Base-by-base conservation (phyloP, 2,797 vertebrate genomes). In the Pogonophryne albipinna region DNA sequence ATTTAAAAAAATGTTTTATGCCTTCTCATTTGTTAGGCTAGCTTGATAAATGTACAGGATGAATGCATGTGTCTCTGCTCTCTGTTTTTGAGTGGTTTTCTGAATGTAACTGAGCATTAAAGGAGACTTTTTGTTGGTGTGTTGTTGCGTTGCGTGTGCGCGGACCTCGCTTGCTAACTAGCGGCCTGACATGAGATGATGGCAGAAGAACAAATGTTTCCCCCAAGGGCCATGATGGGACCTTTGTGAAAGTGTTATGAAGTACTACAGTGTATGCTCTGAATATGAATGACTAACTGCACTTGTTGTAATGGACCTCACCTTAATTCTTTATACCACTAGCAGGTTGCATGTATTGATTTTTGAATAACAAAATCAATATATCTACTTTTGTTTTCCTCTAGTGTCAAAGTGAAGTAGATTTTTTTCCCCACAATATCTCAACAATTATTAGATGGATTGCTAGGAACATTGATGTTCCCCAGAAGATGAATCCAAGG, bases 41-140 rank as follows among this genome's bases (percentile, higher is more conserved):
- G 53, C 23, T 77, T 23, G 59, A 50, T 45, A 55, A 76, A 65
- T 73, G 42, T 45, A 6, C 34, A 38, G 34, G 6, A 58, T 55
- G 66, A 44, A 47, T 2, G 15, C 38, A 4, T 53, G 42, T 14
- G 34, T 61, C 7, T 3, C 1, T 56, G 44, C 20, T 46, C 9
- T 0, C 61, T 10, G 50, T 69, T 67, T 57, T 59, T 50, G 50
- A 82, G 87, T 81, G 64, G 20, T 78, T 80, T 71, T 50, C 38
- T 79, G 62, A 80, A 79, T 76, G 64, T 34, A 75, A 20, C 45
- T 20, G 46, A 72, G 51, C 65, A 46, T 69, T 31, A 12, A 17
- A 34, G 46, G 23, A 63, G 57, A 55, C 62, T 38, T 68, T 78
- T 66, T 70, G 67, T 74, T 6, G 74, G 71, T 72, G 69, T 47